Evolutionary conservation across 2,888 invertebrate species (phyloP).

Genomic region (Chrysotoxum bicinctum): DNA sequence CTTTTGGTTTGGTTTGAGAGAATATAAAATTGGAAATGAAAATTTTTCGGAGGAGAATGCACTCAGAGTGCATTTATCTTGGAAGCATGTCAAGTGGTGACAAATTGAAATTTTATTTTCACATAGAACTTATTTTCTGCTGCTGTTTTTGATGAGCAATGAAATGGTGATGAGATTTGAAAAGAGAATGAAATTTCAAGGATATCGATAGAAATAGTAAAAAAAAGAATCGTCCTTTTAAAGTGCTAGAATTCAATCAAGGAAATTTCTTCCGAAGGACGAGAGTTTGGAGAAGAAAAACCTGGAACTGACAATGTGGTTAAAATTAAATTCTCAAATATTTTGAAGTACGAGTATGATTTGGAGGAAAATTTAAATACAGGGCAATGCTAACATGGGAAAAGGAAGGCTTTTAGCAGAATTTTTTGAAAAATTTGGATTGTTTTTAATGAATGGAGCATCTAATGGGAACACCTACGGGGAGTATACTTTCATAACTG

Average conservation of each 20-base stretch:
- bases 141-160: conserved; percentile 1
- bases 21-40: conserved; percentile 30
- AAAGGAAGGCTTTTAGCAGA: too few species aligned
- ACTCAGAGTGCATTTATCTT: conserved; percentile 25
- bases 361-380: too few species aligned
- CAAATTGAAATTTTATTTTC: conserved; percentile 58
- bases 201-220: background rate
- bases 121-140: conserved; percentile 16
- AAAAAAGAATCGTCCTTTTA: background rate
- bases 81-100: conserved; percentile 36
- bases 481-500: too few species aligned
- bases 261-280: background rate
- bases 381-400: too few species aligned
- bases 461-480: too few species aligned
- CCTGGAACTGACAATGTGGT: background rate
- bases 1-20: conserved; percentile 40
- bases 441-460: too few species aligned
- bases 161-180: background rate
- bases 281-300: background rate
- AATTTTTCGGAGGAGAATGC: conserved; percentile 32
- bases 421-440: too few species aligned
- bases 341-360: too few species aligned
- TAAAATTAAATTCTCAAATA: background rate
- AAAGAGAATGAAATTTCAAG: conserved; percentile 6
- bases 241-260: background rate